Evolutionary conservation across 2,888 invertebrate species (phyloP).

Genomic region (Desoria tigrina): DNA sequence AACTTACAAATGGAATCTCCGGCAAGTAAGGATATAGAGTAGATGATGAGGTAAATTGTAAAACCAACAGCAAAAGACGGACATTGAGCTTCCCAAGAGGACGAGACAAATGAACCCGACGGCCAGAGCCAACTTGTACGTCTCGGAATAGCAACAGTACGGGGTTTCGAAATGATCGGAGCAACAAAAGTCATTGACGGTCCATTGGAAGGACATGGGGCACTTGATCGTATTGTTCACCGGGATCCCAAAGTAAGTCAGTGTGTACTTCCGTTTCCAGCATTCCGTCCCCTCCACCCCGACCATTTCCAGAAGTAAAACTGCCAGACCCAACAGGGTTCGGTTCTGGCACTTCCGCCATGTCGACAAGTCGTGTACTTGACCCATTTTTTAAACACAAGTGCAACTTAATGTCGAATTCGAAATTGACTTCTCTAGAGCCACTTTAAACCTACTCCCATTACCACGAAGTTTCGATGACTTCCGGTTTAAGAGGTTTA

Average conservation of each 20-base stretch:
- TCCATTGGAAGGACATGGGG: constrained; percentile 48
- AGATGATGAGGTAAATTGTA: constrained; percentile 50
- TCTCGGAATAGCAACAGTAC: constrained; percentile 50
- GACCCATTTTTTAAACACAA: no score
- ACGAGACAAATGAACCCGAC: constrained; percentile 48
- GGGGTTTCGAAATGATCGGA: constrained; percentile 45
- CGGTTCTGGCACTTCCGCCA: no score
- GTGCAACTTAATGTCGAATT: no score
- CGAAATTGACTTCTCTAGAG: no score
- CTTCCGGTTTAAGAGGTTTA: no score
- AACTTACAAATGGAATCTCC: constrained; percentile 48
- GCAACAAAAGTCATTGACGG: constrained; percentile 47
- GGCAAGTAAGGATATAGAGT: constrained; percentile 43
- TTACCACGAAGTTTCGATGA: no score
- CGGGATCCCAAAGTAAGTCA: constrained; percentile 10
- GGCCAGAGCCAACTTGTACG: constrained; percentile 47
- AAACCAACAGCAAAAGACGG: constrained; percentile 48
- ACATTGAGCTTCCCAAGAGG: constrained; percentile 37
- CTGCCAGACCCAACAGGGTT: no score
- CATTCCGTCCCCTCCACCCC: constrained; percentile 27
- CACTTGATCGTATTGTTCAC: constrained; percentile 45
- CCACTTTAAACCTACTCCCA: no score
- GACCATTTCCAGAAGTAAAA: background rate
- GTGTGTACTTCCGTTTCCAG: constrained; percentile 29
- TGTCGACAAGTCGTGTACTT: no score